Percentiles rank a stretch among this genome's conserved stretches.
These are phyloP conservation scores for Elephantulus edwardii DNA, from an alignment of 2,113 vertebrate genomes.

Conservation along the genomic window DNA sequence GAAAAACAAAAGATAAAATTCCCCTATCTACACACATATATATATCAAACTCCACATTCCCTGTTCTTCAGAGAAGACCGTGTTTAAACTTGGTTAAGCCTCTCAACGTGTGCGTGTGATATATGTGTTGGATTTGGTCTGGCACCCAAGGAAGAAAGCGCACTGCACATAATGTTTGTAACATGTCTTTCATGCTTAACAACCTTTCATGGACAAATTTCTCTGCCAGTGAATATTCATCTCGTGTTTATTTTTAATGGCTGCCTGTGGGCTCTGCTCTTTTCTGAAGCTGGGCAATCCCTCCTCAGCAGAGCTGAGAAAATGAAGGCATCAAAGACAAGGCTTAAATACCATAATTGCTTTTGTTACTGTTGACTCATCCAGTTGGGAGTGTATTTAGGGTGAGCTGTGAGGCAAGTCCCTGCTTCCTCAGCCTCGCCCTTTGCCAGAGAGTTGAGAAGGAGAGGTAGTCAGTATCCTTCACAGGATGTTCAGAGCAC, in stretches of 20 bases:
- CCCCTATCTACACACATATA: not conserved
- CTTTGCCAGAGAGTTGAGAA: not conserved
- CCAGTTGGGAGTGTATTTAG: not conserved
- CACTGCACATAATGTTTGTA: not conserved
- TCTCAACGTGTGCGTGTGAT: not conserved
- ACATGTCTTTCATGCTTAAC: not conserved
- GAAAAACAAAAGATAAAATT: not conserved
- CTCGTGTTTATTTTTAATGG: constrained; percentile 26
- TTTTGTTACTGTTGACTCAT: not conserved
- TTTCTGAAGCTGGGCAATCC: not conserved
- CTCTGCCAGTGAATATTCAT: not conserved
- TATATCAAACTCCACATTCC: not conserved
- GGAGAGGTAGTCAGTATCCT: not conserved
- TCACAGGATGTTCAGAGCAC: not conserved
- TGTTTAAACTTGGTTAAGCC: not conserved
- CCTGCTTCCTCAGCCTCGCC: not conserved
- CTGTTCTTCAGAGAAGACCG: not conserved
- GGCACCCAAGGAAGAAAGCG: not conserved
- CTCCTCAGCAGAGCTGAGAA: constrained; percentile 28
- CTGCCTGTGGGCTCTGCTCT: not conserved
- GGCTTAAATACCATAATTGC: not conserved
- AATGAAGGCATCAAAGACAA: not conserved
- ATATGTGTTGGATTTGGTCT: not conserved
- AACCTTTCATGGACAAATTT: constrained; percentile 30
- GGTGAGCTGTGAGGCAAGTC: not conserved